Conservation (phyloP, 1,140 invertebrate species). For the Drosophila burlai region DNA sequence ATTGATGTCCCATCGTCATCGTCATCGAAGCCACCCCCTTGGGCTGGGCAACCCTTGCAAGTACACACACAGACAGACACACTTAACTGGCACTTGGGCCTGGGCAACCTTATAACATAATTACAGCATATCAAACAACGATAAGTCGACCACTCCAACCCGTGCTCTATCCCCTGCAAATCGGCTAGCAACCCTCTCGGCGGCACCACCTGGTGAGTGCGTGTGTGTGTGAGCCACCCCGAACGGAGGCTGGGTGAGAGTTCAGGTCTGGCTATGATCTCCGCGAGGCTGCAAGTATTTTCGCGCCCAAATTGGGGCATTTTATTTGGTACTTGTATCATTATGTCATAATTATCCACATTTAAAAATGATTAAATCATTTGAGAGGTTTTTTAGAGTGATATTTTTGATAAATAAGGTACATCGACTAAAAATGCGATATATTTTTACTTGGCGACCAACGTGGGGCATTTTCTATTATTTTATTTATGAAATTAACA, state of each 20-base stretch:
- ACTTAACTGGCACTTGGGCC: conserved; percentile 69
- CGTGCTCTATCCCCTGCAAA: not conserved
- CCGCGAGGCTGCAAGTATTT: not conserved
- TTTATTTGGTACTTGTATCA: not conserved
- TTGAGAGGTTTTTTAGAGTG: not conserved
- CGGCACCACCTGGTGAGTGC: conserved; percentile 12
- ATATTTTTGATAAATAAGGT: not conserved
- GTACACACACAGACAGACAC: conserved; percentile 3
- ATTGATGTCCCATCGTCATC: conserved; percentile 52
- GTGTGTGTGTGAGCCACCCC: conserved; percentile 12
- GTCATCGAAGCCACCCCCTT: conserved; percentile 26
- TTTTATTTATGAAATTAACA: not conserved
- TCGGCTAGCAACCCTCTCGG: conserved; percentile 44
- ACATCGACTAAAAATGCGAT: too few relatives aligned
- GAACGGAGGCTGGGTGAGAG: not conserved
- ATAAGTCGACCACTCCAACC: conserved; percentile 38
- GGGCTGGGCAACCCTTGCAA: conserved; percentile 19
- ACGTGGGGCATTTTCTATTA: not conserved
- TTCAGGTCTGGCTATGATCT: conserved; percentile 9
- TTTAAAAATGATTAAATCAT: not conserved
- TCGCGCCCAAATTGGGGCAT: conserved; percentile 18
- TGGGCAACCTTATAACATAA: conserved; percentile 78
- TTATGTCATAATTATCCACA: not conserved
- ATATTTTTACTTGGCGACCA: too few relatives aligned
- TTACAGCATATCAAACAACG: conserved; percentile 77